Conservation (phyloP, 2,113 vertebrate genomes). For the Cryptotis parvus region DNA sequence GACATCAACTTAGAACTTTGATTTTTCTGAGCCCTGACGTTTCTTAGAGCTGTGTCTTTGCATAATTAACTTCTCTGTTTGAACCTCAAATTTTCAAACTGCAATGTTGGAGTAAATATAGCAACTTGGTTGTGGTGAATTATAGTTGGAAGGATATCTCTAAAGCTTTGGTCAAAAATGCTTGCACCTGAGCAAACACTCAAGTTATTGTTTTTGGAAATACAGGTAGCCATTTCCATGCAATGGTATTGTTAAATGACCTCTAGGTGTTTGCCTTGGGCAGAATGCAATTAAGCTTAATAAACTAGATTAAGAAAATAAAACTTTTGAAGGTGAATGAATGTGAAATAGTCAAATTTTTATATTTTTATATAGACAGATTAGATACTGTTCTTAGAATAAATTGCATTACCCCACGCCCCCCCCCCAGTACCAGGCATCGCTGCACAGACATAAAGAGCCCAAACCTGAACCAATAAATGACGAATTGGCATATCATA, state of each 20-base stretch:
- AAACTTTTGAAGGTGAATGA: not conserved
- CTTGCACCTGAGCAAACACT: not conserved
- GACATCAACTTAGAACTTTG: not conserved
- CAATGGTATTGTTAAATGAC: not conserved
- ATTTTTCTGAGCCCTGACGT: not conserved
- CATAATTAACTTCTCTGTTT: not conserved
- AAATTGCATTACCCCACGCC: too few species aligned
- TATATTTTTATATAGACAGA: not conserved
- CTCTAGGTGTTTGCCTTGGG: not conserved
- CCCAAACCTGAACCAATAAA: too few species aligned
- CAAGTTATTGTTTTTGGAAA: slow-evolving; percentile 22
- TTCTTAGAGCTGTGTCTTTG: not conserved
- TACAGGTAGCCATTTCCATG: not conserved
- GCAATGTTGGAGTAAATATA: not conserved
- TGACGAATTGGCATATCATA: too few species aligned
- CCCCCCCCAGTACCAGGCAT: too few species aligned
- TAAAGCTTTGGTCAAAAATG: not conserved
- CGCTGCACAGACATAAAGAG: too few species aligned
- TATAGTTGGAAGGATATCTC: not conserved
- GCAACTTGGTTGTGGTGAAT: not conserved
- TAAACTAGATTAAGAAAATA: too few species aligned
- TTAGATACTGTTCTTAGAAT: not conserved
- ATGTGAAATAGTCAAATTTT: not conserved
- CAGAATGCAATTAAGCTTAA: too few species aligned
- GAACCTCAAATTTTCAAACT: not conserved